Conservation (phyloP, 2,797 vertebrate species). For the Melopsittacus undulatus region DNA sequence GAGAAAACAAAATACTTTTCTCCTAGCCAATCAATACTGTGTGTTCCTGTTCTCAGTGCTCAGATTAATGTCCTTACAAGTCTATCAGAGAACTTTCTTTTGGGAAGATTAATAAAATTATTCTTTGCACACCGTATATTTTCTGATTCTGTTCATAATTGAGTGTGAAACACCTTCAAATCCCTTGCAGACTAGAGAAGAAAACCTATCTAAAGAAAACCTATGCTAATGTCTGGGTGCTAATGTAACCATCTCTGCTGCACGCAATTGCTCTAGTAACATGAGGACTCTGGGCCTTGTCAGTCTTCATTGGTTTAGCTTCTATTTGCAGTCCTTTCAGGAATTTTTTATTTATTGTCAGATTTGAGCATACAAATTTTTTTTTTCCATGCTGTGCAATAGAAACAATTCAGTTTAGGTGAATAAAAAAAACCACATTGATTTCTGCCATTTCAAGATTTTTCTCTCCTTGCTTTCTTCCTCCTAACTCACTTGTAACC, state of each 20-base stretch:
- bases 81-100: not conserved
- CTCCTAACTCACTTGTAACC: not conserved
- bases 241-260: not conserved
- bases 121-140: not conserved
- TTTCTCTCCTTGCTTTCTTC: not conserved
- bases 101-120: not conserved
- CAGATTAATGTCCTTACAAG: not conserved
- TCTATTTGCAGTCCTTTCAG: not conserved
- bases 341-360: not conserved
- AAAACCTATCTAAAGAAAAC: not conserved
- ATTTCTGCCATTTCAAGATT: not conserved
- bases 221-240: not conserved
- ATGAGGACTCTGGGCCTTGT: not conserved
- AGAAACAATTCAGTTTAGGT: not conserved
- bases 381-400: not conserved
- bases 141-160: not conserved
- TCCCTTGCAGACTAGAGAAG: not conserved
- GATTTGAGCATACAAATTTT: not conserved
- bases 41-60: not conserved
- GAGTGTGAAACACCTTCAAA: not conserved
- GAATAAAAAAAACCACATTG: not conserved
- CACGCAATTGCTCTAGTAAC: not conserved
- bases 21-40: not conserved
- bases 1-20: not conserved
- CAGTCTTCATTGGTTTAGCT: not conserved